phyloP scores from a whole-genome alignment of 92 coral and sea anemone species.

The Palythoa grandiflora region DNA sequence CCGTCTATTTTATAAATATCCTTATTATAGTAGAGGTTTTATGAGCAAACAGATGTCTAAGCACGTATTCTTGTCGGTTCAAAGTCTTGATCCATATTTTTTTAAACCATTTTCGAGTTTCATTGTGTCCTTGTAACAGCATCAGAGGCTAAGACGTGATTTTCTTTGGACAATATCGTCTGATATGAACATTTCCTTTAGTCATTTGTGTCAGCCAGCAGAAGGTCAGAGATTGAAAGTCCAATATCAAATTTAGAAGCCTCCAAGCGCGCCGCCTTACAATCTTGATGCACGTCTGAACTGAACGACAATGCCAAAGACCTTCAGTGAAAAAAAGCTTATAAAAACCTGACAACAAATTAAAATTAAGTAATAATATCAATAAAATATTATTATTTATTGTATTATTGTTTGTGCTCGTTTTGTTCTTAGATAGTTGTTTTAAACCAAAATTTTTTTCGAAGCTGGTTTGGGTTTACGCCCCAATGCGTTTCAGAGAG shows the following conservation, averaged over 20 bases:
- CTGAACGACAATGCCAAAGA: neutral
- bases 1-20: neutral
- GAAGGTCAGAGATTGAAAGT: constrained; percentile 8
- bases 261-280: neutral
- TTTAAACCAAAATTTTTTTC: neutral
- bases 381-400: neutral
- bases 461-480: neutral
- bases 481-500: constrained; percentile 16
- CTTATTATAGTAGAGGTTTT: neutral
- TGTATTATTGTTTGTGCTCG: neutral
- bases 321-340: neutral
- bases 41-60: neutral
- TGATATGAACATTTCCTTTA: neutral
- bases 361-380: neutral
- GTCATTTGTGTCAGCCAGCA: neutral
- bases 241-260: constrained; percentile 8
- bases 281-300: neutral
- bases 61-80: neutral
- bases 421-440: neutral
- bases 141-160: neutral
- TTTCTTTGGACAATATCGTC: neutral
- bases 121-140: neutral
- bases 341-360: neutral
- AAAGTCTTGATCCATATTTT: neutral
- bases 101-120: neutral